These are phyloP conservation scores for Helicoverpa zea DNA, from an alignment of 1,140 invertebrate species.

Conservation along the genomic window DNA sequence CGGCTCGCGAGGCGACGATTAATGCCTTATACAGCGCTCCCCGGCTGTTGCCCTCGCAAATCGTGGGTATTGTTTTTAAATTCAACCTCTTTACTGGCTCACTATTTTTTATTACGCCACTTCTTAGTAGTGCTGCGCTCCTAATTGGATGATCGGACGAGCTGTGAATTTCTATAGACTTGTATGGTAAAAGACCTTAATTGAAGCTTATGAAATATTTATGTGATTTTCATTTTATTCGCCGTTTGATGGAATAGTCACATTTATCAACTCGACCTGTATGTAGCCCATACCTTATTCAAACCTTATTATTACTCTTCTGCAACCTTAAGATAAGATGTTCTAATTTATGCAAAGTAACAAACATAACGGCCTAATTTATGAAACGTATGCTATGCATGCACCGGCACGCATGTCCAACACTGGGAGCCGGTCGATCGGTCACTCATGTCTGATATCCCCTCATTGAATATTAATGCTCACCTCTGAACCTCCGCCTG, in stretches of 20 bases:
- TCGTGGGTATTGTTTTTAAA: constrained; percentile 53
- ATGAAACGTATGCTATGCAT: background rate
- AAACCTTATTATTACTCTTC: too few relatives aligned
- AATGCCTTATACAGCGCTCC: constrained; percentile 49
- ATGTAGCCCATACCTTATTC: too few relatives aligned
- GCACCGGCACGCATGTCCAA: constrained; percentile 33
- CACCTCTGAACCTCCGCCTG: constrained; percentile 35
- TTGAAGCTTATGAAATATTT: background rate
- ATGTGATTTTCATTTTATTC: too few relatives aligned
- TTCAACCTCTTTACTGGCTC: constrained; percentile 39
- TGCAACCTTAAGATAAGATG: too few relatives aligned
- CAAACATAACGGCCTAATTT: background rate
- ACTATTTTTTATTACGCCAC: constrained; percentile 42
- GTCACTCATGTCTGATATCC: constrained; percentile 49
- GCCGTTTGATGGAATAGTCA: too few relatives aligned
- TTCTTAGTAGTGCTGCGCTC: constrained; percentile 46
- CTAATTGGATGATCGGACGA: constrained; percentile 46
- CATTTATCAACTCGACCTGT: too few relatives aligned
- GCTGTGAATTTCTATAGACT: constrained; percentile 32
- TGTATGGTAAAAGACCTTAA: constrained; percentile 11
- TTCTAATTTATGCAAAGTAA: background rate
- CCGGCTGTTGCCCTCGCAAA: constrained; percentile 47
- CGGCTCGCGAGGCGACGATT: constrained; percentile 50
- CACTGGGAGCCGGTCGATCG: constrained; percentile 54
- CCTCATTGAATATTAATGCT: constrained; percentile 53